Conservation (phyloP, 2,797 vertebrate species). For the Podargus strigoides region DNA sequence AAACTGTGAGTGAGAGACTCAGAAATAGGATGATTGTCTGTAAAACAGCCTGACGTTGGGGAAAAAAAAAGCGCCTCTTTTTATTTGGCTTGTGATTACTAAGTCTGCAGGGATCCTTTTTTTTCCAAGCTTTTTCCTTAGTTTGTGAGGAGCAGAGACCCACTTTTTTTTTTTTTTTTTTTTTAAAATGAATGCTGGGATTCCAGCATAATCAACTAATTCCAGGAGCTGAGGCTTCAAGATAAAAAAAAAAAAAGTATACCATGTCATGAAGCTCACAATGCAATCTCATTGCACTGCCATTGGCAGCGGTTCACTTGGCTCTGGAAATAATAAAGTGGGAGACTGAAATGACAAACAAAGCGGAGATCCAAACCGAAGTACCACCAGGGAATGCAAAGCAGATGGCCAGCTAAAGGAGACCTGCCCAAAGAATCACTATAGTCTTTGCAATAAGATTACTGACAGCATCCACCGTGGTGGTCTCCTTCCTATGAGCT, state of each 20-base stretch:
- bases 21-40: constrained; percentile 40
- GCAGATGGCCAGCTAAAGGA: constrained; percentile 39
- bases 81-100: constrained; percentile 15
- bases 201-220: constrained; percentile 41
- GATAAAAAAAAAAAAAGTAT: constrained; percentile 36
- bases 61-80: background rate
- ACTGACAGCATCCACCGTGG: background rate
- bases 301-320: constrained; percentile 51
- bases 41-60: background rate
- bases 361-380: constrained; percentile 36
- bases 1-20: constrained; percentile 9
- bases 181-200: background rate
- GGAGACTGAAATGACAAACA: constrained; percentile 61
- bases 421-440: constrained; percentile 24
- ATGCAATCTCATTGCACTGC: constrained; percentile 62
- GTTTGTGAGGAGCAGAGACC: background rate
- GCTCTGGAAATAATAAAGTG: constrained; percentile 64
- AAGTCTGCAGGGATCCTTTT: constrained; percentile 1
- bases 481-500: background rate
- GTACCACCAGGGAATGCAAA: constrained; percentile 56
- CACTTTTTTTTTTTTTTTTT: background rate
- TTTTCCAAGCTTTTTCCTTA: background rate
- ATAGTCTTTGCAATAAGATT: background rate
- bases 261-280: constrained; percentile 45
- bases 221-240: constrained; percentile 53